A percentile compares a stretch with the other conserved stretches of the same genome.
phyloP scores from a whole-genome alignment of 2,797 vertebrate genomes.

The Propithecus perrieri region DNA sequence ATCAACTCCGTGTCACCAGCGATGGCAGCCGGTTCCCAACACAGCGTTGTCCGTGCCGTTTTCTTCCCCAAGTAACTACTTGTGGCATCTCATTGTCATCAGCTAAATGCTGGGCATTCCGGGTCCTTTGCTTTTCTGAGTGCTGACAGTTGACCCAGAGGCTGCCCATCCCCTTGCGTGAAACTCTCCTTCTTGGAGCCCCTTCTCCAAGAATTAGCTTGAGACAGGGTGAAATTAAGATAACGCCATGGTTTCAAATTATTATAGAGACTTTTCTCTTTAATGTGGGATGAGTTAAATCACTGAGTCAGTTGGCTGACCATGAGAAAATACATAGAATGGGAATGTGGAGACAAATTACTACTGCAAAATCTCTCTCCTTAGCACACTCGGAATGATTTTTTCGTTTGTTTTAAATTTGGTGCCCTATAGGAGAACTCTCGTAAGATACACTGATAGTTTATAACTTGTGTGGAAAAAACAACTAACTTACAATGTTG shows the following conservation, averaged over 20 bases:
- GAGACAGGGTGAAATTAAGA: constrained; percentile 86
- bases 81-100: constrained; percentile 27
- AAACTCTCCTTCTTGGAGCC: not conserved
- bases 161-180: not conserved
- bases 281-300: constrained; percentile 96
- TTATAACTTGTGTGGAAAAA: not conserved
- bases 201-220: not conserved
- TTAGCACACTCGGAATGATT: not conserved
- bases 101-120: not conserved
- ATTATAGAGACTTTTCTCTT: constrained; percentile 96
- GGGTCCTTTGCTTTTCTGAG: not conserved
- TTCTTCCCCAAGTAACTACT: not conserved
- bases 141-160: constrained; percentile 26
- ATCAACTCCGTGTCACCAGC: not conserved
- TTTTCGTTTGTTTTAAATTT: not conserved
- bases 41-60: not conserved
- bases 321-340: constrained; percentile 93
- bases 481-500: not conserved
- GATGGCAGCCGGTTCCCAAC: not conserved
- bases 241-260: constrained; percentile 97
- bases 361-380: not conserved
- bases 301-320: constrained; percentile 93
- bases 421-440: not conserved
- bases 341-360: constrained; percentile 78
- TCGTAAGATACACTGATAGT: not conserved